Evolutionary conservation across 1,140 invertebrate genomes (phyloP).

Genomic region (Coptotermes formosanus): DNA sequence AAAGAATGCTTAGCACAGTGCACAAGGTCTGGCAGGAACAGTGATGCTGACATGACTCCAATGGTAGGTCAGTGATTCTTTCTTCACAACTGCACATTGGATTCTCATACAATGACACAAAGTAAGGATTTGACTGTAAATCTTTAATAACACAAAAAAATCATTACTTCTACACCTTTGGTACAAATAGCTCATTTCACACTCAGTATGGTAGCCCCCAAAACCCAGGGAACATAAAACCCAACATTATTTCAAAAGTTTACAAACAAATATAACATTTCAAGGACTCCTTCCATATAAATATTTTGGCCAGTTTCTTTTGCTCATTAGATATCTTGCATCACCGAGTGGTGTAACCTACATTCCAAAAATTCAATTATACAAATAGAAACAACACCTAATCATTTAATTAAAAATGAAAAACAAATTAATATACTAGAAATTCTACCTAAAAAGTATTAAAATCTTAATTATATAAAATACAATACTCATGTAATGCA

Average conservation of each 20-base stretch:
- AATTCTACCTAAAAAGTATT: background rate
- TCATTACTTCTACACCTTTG: constrained; percentile 40
- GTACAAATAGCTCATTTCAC: constrained; percentile 39
- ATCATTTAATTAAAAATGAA: constrained; percentile 19
- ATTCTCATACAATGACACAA: background rate
- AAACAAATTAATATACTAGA: background rate
- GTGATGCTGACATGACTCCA: too few relatives aligned
- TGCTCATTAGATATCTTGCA: background rate
- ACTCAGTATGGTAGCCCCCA: constrained; percentile 14
- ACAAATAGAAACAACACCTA: background rate
- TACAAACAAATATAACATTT: constrained; percentile 22
- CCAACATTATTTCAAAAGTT: background rate
- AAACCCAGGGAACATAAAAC: constrained; percentile 26
- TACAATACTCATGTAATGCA: constrained; percentile 31
- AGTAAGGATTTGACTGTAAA: constrained; percentile 37
- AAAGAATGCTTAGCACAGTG: too few relatives aligned
- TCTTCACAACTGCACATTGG: too few relatives aligned
- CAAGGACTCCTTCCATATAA: background rate
- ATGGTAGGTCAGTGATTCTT: too few relatives aligned
- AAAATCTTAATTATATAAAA: constrained; percentile 7
- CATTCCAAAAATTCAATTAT: constrained; percentile 8
- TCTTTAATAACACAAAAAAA: constrained; percentile 41
- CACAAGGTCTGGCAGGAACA: too few relatives aligned
- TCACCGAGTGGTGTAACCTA: background rate
- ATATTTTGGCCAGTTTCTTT: constrained; percentile 8